A percentile compares a stretch with the other conserved stretches of the same genome.
phyloP scores from a whole-genome alignment of 2,797 vertebrate genomes.

The Pseudochaenichthys georgianus region DNA sequence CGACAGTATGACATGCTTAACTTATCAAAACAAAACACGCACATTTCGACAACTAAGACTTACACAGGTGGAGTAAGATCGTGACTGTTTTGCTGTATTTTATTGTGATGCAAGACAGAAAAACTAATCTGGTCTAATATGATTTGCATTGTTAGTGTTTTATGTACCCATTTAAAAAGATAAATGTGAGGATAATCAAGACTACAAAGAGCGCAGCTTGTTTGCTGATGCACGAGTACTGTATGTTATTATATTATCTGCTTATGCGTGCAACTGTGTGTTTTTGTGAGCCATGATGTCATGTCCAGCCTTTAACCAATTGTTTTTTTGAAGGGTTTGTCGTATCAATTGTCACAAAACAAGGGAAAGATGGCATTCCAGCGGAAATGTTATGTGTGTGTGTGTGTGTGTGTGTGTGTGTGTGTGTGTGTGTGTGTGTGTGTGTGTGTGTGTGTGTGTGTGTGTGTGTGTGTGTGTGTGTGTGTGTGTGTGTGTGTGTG shows the following conservation, averaged over 20 bases:
- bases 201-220: not conserved
- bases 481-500: constrained; percentile 39
- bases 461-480: not conserved
- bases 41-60: constrained; percentile 15
- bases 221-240: not conserved
- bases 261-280: constrained; percentile 19
- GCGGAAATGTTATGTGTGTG: constrained; percentile 34
- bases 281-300: constrained; percentile 36
- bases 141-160: not conserved
- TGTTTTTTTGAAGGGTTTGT: constrained; percentile 36
- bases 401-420: constrained; percentile 31
- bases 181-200: not conserved
- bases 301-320: constrained; percentile 46
- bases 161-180: not conserved
- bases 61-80: constrained; percentile 5
- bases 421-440: constrained; percentile 37
- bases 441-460: constrained; percentile 41
- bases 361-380: constrained; percentile 53
- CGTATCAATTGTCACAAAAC: constrained; percentile 58
- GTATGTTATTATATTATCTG: not conserved
- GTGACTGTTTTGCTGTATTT: constrained; percentile 10
- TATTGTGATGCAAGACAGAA: not conserved
- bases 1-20: constrained; percentile 18
- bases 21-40: constrained; percentile 21
- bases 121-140: not conserved